Evolutionary conservation across 2,113 vertebrate species (phyloP).

Genomic region (Hypocryptadius cinnamomeus): DNA sequence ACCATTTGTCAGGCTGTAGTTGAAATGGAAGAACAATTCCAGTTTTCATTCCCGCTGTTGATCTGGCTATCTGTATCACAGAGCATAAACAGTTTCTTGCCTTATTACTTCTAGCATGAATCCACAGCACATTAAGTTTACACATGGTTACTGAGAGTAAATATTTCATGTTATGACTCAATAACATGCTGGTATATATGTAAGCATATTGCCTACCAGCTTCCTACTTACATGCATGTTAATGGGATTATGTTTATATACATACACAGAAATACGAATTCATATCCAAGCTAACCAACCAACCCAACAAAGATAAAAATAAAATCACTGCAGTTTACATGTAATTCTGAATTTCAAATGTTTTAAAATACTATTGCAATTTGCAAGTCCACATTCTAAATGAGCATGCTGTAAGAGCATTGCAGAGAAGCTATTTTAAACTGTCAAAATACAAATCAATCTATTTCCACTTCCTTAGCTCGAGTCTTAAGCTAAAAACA

Average conservation of each 20-base stretch:
- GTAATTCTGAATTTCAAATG: neutral
- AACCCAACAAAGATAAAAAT: neutral
- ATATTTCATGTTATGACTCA: neutral
- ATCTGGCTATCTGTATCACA: neutral
- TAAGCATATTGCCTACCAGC: neutral
- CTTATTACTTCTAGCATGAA: neutral
- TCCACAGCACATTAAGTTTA: neutral
- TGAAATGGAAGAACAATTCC: neutral
- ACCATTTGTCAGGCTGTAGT: neutral
- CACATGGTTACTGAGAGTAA: neutral
- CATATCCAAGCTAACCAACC: neutral
- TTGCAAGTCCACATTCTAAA: neutral
- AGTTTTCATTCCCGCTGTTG: neutral
- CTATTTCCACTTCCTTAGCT: neutral
- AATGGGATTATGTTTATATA: neutral
- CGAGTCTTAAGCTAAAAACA: neutral
- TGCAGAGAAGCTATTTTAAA: neutral
- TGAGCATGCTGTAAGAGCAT: neutral
- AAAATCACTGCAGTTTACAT: neutral
- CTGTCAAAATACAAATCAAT: neutral
- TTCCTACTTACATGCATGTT: conserved; percentile 1
- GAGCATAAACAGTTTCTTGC: neutral
- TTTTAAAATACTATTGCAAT: neutral
- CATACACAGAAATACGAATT: neutral
- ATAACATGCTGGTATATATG: neutral